phyloP scores from a whole-genome alignment of 2,113 vertebrate genomes.

The Scatophagus argus region DNA sequence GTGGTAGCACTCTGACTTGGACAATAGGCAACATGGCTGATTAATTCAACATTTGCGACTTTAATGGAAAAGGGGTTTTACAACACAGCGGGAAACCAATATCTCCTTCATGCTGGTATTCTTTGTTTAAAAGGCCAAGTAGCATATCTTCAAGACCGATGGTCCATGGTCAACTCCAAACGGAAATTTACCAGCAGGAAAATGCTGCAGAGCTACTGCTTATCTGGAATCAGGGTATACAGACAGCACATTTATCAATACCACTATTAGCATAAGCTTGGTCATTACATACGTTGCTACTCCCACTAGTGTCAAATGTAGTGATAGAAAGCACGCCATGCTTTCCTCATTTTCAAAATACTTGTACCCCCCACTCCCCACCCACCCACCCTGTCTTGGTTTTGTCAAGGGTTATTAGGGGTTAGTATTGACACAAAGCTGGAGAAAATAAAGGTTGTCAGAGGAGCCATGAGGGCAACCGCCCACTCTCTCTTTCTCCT shows the following conservation, averaged over 20 bases:
- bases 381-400: not conserved
- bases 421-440: conserved; percentile 76
- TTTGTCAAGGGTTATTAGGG: conserved; percentile 63
- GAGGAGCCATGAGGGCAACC: conserved; percentile 68
- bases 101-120: conserved; percentile 20
- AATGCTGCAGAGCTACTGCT: conserved; percentile 30
- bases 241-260: conserved; percentile 72
- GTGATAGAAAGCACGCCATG: not conserved
- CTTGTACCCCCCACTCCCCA: conserved; percentile 2
- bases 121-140: conserved; percentile 55
- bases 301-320: conserved; percentile 44
- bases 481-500: conserved; percentile 65
- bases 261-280: conserved; percentile 67
- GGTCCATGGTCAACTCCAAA: conserved; percentile 55
- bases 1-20: conserved; percentile 58
- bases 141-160: conserved; percentile 37
- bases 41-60: conserved; percentile 73
- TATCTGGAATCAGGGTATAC: conserved; percentile 58
- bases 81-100: conserved; percentile 54
- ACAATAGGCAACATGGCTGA: conserved; percentile 60
- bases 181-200: conserved; percentile 64
- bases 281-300: conserved; percentile 24
- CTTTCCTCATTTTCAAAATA: conserved; percentile 22
- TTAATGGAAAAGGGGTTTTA: conserved; percentile 59
- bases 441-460: conserved; percentile 83